Evolutionary conservation across 2,888 invertebrate species (phyloP).

Genomic region (Exephanes ischioxanthus): DNA sequence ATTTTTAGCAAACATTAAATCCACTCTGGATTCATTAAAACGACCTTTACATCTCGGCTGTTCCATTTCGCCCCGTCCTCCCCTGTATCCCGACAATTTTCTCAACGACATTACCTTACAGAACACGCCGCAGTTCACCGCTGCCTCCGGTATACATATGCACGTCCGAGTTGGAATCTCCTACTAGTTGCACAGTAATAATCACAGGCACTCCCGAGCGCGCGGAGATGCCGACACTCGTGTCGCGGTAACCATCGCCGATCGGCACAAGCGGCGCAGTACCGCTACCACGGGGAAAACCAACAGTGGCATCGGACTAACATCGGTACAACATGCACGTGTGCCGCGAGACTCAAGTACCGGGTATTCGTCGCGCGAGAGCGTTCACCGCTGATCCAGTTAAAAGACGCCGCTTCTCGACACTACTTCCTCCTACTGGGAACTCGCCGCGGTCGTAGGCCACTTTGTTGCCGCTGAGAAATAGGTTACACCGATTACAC

Average conservation of each 20-base stretch:
- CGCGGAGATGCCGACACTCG: not conserved
- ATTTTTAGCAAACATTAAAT: too few species aligned
- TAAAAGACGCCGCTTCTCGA: slow-evolving; percentile 56
- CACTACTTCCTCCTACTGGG: slow-evolving; percentile 34
- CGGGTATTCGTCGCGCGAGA: slow-evolving; percentile 57
- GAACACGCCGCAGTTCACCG: too few species aligned
- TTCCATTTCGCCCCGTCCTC: too few species aligned
- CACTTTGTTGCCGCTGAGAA: slow-evolving; percentile 26
- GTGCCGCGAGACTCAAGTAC: slow-evolving; percentile 50
- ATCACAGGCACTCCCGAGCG: not conserved
- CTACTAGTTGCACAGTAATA: not conserved
- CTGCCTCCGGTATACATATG: not conserved
- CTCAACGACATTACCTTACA: too few species aligned
- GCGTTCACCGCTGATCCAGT: slow-evolving; percentile 68
- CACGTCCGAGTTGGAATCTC: not conserved
- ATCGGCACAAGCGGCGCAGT: not conserved
- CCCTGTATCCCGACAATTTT: too few species aligned
- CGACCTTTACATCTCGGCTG: too few species aligned
- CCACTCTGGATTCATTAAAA: too few species aligned
- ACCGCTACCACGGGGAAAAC: slow-evolving; percentile 22
- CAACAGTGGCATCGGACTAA: slow-evolving; percentile 16
- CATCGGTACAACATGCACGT: slow-evolving; percentile 45
- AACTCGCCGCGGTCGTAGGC: slow-evolving; percentile 18
- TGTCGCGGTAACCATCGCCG: not conserved
- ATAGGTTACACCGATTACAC: slow-evolving; percentile 7